Conservation (phyloP, 2,888 invertebrate species). For the Drosophila mulleri region DNA sequence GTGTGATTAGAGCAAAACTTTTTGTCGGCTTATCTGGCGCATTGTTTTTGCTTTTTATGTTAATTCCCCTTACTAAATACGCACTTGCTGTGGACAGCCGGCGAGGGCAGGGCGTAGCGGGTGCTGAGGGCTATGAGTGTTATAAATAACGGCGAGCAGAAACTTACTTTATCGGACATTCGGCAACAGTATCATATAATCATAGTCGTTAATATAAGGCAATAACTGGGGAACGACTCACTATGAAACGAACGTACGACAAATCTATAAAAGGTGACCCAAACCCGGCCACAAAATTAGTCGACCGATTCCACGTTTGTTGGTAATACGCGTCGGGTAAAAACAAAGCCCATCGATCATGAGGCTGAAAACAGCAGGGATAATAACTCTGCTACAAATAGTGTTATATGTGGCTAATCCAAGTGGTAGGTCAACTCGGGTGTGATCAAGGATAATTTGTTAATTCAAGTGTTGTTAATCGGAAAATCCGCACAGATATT, state of each 20-base stretch:
- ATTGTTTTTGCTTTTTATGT: conserved; percentile 59
- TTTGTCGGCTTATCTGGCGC: conserved; percentile 54
- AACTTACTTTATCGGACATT: conserved; percentile 67
- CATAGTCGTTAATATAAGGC: conserved; percentile 62
- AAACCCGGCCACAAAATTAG: conserved; percentile 60
- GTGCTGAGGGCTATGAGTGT: conserved; percentile 13
- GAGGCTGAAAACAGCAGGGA: conserved; percentile 68
- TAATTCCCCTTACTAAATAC: conserved; percentile 33
- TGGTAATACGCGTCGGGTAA: conserved; percentile 68
- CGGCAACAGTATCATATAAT: conserved; percentile 66
- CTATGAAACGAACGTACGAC: conserved; percentile 39
- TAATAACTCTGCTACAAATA: conserved; percentile 76
- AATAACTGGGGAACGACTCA: conserved; percentile 48
- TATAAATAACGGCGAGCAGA: conserved; percentile 63
- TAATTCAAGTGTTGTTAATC: not conserved
- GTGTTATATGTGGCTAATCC: conserved; percentile 64
- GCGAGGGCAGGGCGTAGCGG: not conserved
- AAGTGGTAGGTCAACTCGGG: conserved; percentile 75
- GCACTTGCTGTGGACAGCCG: not conserved
- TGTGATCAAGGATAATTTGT: conserved; percentile 20
- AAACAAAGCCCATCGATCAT: conserved; percentile 60
- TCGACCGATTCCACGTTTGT: conserved; percentile 69
- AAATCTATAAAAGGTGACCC: conserved; percentile 79
- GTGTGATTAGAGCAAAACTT: conserved; percentile 33
- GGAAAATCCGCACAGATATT: not conserved